A percentile compares a stretch with the other conserved stretches of the same genome.
Conservation (phyloP, 2,797 vertebrate genomes). For the Australoheros facetus region DNA sequence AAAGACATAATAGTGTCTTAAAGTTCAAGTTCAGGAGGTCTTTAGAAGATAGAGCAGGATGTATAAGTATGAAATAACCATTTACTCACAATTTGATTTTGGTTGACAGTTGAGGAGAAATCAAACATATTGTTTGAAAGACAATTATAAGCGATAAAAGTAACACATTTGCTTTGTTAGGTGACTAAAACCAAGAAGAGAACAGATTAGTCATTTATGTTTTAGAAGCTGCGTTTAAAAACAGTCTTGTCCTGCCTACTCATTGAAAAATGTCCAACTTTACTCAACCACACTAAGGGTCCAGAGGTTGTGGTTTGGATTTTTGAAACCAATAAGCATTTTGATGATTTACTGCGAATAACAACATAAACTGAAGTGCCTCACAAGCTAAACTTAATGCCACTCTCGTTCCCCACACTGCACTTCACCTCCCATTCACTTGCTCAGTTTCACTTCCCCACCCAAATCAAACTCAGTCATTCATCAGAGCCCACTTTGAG, state of each 20-base stretch:
- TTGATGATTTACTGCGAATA: constrained; percentile 2
- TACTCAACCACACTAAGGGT: not conserved
- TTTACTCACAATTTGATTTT: not conserved
- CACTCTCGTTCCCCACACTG: not conserved
- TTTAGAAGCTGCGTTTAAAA: not conserved
- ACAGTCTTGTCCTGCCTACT: not conserved
- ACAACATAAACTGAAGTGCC: not conserved
- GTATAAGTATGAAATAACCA: not conserved
- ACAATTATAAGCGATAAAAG: not conserved
- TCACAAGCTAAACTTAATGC: not conserved
- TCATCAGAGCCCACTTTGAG: constrained; percentile 27
- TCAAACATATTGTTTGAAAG: not conserved
- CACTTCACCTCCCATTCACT: not conserved
- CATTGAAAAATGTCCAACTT: not conserved
- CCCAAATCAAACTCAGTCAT: constrained; percentile 22
- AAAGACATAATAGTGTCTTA: not conserved
- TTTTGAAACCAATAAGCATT: constrained; percentile 23
- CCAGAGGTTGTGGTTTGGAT: not conserved
- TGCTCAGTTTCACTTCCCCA: not conserved
- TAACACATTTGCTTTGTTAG: not conserved
- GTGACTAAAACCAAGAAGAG: not conserved
- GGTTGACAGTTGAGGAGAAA: not conserved
- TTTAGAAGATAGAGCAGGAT: not conserved
- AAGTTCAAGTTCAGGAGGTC: not conserved
- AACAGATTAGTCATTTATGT: not conserved